Conservation (phyloP, 2,113 vertebrate species). For the Thalassarche chlororhynchos region DNA sequence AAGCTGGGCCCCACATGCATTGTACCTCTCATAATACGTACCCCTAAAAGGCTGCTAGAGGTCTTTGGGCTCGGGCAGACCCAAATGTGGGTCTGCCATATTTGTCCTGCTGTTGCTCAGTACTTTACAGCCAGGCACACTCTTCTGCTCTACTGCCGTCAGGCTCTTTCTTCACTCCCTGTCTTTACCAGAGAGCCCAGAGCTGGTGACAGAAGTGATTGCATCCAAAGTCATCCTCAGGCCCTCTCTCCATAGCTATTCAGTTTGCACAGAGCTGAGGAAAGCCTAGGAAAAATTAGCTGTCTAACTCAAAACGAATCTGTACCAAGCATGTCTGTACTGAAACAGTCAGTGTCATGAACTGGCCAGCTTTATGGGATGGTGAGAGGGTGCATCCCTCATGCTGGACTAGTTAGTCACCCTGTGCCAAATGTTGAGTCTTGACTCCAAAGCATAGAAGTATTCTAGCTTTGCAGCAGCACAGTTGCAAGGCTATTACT, state of each 20-base stretch:
- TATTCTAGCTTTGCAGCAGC: not conserved
- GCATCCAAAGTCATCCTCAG: not conserved
- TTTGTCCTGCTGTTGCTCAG: not conserved
- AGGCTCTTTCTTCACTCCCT: not conserved
- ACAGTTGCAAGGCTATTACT: not conserved
- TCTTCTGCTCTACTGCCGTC: not conserved
- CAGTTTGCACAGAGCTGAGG: not conserved
- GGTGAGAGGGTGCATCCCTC: not conserved
- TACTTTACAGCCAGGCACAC: not conserved
- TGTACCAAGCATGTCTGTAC: not conserved
- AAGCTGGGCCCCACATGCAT: not conserved
- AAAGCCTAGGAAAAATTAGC: not conserved
- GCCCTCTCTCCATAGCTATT: not conserved
- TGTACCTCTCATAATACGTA: constrained; percentile 9
- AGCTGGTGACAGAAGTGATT: not conserved
- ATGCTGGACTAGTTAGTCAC: not conserved
- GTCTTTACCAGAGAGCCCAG: not conserved
- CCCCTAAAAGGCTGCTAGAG: constrained; percentile 25
- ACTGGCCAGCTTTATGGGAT: not conserved
- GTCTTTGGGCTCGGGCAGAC: not conserved
- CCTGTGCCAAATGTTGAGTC: not conserved
- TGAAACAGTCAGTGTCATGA: not conserved
- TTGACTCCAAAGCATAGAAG: not conserved
- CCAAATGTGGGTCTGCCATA: not conserved
- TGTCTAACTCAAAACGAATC: not conserved